Evolutionary conservation across 2,113 vertebrate species (phyloP), one percentile per base, ranked within the genome.

Genomic region (Aldabrachelys gigantea): DNA sequence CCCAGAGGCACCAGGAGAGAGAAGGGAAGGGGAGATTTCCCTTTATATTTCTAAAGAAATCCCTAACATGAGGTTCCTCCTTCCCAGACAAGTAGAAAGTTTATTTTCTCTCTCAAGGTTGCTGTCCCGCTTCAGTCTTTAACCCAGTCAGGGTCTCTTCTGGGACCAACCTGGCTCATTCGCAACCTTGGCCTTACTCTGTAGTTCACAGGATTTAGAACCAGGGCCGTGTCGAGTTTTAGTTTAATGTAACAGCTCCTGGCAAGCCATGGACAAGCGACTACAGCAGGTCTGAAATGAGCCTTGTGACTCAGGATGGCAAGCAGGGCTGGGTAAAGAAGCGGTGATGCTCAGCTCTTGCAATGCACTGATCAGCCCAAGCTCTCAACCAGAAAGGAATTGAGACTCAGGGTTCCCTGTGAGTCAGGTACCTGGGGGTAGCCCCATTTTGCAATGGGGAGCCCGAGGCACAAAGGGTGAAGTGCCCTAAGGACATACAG

Each of bases 311-410:
- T 19, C 0, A 2, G 11, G 1, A 4, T 11, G 2, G 72, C 0
- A 52, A 88, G 19, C n/a, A 50, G 57, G 12, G 86, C 84, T 65
- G 69, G n/a, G 21, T 75, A 2, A 13, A 11, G 44, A 1, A 3
- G 1, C 19, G 9, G 0, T 0, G 3, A 50, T 14, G n/a, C 10
- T 0, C 0, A 44, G 53, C 35, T 25, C 10, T 62, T n/a, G 52
- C 52, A 53, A 52, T 16, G 10, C 49, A 31, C 35, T 27, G 35
- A n/a, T 29, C 47, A 0, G 12, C 29, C 12, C 27, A 9, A 14
- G 24, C 25, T 16, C 52, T 82, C 53, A 31, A 3, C 6, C 59
- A 62, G 59, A 62, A 62, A 62, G 57, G 57, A 29, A 59, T 29
- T 59, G 27, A 59, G 59, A 62, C 29, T 29, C 27, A 12, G 59